Conservation (phyloP, 2,888 invertebrate genomes). For the Troides helena region DNA sequence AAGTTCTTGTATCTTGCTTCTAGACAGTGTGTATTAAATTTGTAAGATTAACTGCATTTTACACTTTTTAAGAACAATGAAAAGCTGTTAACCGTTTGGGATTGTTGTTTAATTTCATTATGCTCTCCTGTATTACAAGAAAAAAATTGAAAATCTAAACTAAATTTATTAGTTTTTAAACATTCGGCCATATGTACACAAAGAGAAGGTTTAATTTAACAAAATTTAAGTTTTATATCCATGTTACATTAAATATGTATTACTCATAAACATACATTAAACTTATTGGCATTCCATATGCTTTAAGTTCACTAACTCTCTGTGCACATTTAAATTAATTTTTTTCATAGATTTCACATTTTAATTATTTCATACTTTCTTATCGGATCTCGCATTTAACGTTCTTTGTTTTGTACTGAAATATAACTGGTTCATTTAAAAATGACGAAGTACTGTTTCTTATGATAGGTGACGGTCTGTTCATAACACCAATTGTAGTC, state of each 20-base stretch:
- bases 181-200: too few relatives aligned
- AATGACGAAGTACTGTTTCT: too few relatives aligned
- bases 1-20: conserved; percentile 19
- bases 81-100: conserved; percentile 25
- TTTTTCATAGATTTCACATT: too few relatives aligned
- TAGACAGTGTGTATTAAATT: conserved; percentile 21
- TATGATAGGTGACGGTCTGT: too few relatives aligned
- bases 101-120: conserved; percentile 25
- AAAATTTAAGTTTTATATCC: too few relatives aligned
- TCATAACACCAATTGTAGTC: too few relatives aligned
- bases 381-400: neutral
- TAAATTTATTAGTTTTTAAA: neutral
- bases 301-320: conserved; percentile 20
- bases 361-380: neutral
- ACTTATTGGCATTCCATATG: conserved; percentile 11
- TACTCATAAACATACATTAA: neutral
- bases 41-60: conserved; percentile 23
- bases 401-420: neutral
- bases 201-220: too few relatives aligned
- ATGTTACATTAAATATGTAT: too few relatives aligned
- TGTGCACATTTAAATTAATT: conserved; percentile 6
- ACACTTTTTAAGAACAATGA: conserved; percentile 22
- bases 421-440: too few relatives aligned
- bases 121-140: conserved; percentile 10
- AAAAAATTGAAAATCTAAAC: neutral